Conservation (phyloP, 2,113 vertebrate species). For the Lepidothrix coronata region DNA sequence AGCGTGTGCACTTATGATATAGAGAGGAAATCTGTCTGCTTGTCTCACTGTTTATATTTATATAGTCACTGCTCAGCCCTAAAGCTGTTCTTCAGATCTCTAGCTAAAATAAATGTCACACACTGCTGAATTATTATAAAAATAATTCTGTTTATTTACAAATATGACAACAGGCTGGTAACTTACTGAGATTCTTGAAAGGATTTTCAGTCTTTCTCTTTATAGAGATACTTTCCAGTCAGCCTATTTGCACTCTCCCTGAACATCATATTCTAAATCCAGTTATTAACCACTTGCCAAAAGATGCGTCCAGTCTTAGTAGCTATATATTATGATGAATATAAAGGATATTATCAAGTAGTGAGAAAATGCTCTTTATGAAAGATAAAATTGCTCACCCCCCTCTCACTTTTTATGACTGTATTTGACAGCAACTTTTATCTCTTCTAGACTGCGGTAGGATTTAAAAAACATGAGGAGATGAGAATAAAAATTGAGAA, state of each 20-base stretch:
- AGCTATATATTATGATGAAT: neutral
- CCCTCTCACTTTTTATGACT: neutral
- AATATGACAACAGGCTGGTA: constrained; percentile 46
- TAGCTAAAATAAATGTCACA: constrained; percentile 67
- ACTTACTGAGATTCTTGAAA: constrained; percentile 11
- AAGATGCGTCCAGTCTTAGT: neutral
- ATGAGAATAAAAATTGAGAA: neutral
- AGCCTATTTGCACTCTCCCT: neutral
- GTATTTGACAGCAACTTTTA: neutral
- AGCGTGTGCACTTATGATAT: constrained; percentile 9
- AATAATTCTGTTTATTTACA: constrained; percentile 69
- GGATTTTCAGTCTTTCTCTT: constrained; percentile 37
- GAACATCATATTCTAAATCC: neutral
- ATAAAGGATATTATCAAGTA: neutral
- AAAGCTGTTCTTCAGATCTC: constrained; percentile 62
- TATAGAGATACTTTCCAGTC: neutral
- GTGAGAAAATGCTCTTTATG: neutral
- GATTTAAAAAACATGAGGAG: neutral
- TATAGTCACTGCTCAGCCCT: constrained; percentile 30
- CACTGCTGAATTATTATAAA: constrained; percentile 58
- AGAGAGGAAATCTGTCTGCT: constrained; percentile 54
- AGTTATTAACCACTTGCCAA: neutral
- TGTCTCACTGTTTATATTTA: constrained; percentile 67
- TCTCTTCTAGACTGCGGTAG: neutral
- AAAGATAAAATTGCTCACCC: neutral